Base-by-base conservation (phyloP, 2,113 vertebrate species). In the Desmodus rotundus region DNA sequence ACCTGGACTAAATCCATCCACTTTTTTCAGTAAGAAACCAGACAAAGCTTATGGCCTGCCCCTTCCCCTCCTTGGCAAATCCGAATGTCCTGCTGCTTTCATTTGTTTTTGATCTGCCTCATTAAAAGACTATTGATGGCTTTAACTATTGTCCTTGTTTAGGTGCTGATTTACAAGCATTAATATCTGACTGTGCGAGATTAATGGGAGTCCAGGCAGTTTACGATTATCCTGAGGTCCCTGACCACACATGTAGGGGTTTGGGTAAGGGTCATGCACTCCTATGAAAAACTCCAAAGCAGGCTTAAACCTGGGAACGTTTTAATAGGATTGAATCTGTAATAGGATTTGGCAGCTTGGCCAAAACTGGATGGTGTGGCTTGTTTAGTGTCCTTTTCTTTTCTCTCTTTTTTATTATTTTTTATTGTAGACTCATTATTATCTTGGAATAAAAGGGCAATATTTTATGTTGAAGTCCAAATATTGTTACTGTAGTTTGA, bases 71-170 rank as follows among this genome's bases (percentile, higher is more conserved):
- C 95, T 98, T 98, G 98, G 98, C 98, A 98, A 98, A 98, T 98
- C 98, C 95, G 28, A 97, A 97, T 97, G 97, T 97, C 98, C 98
- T 97, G 98, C 98, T 99, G 98, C 98, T 99, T 99, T 97, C 99
- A 98, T 99, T 99, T 99, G 98, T 99, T 99, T 99, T 98, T 99
- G 98, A 99, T 99, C 98, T 99, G 98, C 98, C 99, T 99, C 99
- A 99, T 99, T 99, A 99, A 99, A 99, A 99, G 98, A 98, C 98
- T 98, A 99, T 99, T 99, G 99, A 99, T 99, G 98, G 98, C 98
- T 98, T 98, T 98, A 99, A 98, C 98, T 97, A 99, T 99, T 99
- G 99, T 99, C 98, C 98, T 98, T 99, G 98, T 98, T 98, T 98
- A 98, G 99, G 98, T 99, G 98, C 98, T 98, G 99, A 99, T 99